Percentiles rank a stretch among this genome's conserved stretches.
phyloP scores from a whole-genome alignment of 2,888 invertebrate genomes.

The Erebia aethiops region DNA sequence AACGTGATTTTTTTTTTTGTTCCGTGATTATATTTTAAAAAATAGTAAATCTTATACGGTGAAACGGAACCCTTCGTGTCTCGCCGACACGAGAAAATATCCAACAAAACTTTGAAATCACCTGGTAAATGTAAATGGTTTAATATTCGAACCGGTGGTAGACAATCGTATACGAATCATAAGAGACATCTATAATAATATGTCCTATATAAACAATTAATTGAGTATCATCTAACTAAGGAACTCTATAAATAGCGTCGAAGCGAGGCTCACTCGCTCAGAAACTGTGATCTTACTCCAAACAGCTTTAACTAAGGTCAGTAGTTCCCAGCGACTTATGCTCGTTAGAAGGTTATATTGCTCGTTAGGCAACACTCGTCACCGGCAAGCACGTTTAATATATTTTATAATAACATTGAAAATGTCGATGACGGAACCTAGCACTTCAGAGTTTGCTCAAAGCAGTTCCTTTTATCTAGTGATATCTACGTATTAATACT shows the following conservation, averaged over 20 bases:
- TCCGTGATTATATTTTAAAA: too few relatives aligned
- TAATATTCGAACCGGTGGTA: too few relatives aligned
- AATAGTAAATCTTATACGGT: too few relatives aligned
- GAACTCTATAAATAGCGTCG: not conserved
- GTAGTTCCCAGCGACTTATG: conserved; percentile 3
- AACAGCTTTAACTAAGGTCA: conserved; percentile 16
- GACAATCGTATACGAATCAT: too few relatives aligned
- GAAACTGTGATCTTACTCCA: not conserved
- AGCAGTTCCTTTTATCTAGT: not conserved
- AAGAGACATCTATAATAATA: too few relatives aligned
- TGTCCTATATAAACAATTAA: too few relatives aligned
- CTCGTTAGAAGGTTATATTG: conserved; percentile 18
- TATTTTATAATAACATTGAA: conserved; percentile 4
- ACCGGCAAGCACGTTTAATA: conserved; percentile 13
- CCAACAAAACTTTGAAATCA: too few relatives aligned
- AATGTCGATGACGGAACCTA: not conserved
- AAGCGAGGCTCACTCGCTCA: not conserved
- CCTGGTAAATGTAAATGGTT: too few relatives aligned
- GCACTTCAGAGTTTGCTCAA: not conserved
- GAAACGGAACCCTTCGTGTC: too few relatives aligned
- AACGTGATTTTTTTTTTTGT: too few relatives aligned
- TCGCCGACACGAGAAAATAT: too few relatives aligned
- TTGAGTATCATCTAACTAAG: too few relatives aligned
- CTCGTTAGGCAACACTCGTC: conserved; percentile 21
- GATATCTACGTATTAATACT: not conserved